Percentiles rank a stretch among this genome's conserved stretches.
Evolutionary conservation across 1,140 invertebrate genomes (phyloP).

Genomic region (Cydia amplana): DNA sequence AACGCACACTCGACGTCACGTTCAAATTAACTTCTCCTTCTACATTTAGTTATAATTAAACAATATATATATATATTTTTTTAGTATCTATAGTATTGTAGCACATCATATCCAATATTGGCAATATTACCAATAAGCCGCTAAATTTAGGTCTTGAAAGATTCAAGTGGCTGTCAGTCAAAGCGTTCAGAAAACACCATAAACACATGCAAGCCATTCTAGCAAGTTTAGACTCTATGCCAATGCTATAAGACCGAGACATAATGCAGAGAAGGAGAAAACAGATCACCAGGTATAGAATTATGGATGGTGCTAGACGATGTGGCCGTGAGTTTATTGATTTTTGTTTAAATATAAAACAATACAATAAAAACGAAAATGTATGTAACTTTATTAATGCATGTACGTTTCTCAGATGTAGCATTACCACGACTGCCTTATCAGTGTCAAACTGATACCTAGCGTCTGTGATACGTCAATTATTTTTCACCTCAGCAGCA

Average conservation of each 20-base stretch:
- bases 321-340: background rate
- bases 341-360: background rate
- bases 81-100: no score
- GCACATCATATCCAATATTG: background rate
- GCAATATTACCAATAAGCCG: no score
- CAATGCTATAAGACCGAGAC: background rate
- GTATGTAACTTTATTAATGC: no score
- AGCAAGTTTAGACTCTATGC: background rate
- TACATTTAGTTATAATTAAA: no score
- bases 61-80: no score
- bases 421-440: no score
- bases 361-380: background rate
- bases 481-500: no score
- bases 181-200: background rate
- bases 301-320: constrained; percentile 3
- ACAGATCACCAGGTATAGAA: background rate
- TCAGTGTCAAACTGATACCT: no score
- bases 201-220: background rate
- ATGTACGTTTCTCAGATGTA: no score
- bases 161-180: constrained; percentile 1
- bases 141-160: background rate
- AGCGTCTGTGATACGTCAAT: no score
- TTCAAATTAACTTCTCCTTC: no score
- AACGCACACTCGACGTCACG: no score
- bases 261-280: background rate